Base-by-base conservation (phyloP, 2,888 invertebrate genomes). In the Agelastica alni region DNA sequence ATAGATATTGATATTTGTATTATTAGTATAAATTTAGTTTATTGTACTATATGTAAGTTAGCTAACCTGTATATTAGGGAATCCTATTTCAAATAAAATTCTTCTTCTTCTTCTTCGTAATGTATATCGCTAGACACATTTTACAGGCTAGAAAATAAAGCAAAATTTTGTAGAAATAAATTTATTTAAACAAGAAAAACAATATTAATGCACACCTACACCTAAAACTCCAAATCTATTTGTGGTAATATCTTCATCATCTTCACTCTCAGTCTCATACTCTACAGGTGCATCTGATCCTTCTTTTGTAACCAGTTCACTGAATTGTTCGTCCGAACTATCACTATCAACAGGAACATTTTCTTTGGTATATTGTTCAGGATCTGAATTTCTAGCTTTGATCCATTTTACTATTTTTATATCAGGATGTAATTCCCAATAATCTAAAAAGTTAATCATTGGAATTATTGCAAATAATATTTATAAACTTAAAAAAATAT, bases 331-430 rank as follows among this genome's bases (percentile, higher is more conserved):
- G 49, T 67, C 63, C 14, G 59, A 60, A 37, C 45, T 16, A 37
- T 64, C 59, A 10, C 51, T 51, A n/a, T 55, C 41, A 44, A 10
- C 13, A 31, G 10, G 9, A 13, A 48, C 12, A 20, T 36, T 17
- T 30, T 46, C 42, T 16, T 5, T 51, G 13, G 45, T 59, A n/a
- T n/a, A n/a, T n/a, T n/a, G n/a, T 9, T 68, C 68, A 4, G 12
- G 10, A 4, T 72, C 67, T 28, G 64, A 78, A 22, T 79, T 71
- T 0, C n/a, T n/a, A n/a, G 87, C 87, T 75, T 88, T 87, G 46
- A 89, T 85, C 85, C 85, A 85, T 58, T 80, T 80, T 0, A 90
- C 80, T 62, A 80, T 82, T 61, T 83, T 82, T 0, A 87, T 73
- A 56, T 87, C 86, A 0, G 82, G 79, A 70, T 86, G 85, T 0